These are phyloP conservation scores for Stegodyphus dumicola DNA, from an alignment of 1,140 invertebrate genomes.

Conservation along the genomic window DNA sequence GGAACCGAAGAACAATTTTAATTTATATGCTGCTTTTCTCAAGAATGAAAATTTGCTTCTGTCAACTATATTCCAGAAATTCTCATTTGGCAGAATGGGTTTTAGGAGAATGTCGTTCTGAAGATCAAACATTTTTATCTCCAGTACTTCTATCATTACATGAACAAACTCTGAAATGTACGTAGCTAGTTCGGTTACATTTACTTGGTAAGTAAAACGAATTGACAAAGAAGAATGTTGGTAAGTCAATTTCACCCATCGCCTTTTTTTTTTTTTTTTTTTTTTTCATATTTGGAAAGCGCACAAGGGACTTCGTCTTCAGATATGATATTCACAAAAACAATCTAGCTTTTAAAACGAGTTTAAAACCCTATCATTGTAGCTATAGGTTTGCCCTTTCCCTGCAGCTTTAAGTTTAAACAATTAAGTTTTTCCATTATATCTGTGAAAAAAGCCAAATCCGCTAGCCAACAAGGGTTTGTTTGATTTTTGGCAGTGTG, in stretches of 20 bases:
- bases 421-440: not conserved
- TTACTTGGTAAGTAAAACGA: constrained; percentile 15
- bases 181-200: constrained; percentile 15
- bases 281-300: not conserved
- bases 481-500: constrained; percentile 1
- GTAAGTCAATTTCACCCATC: not conserved
- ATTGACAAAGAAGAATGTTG: constrained; percentile 18
- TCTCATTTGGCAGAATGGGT: too few relatives aligned
- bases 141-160: not conserved
- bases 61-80: too few relatives aligned
- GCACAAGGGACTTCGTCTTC: constrained; percentile 21
- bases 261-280: constrained; percentile 16
- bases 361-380: not conserved
- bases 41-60: too few relatives aligned
- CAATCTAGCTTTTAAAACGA: constrained; percentile 16
- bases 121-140: not conserved
- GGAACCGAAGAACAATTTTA: too few relatives aligned
- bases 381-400: constrained; percentile 22
- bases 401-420: constrained; percentile 22
- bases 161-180: constrained; percentile 29
- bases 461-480: constrained; percentile 7
- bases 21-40: too few relatives aligned
- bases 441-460: constrained; percentile 1
- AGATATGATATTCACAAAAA: constrained; percentile 34
- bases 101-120: too few relatives aligned